A percentile compares a stretch with the other conserved stretches of the same genome.
phyloP scores from a whole-genome alignment of 2,888 invertebrate genomes.

The Isoperla grammatica region DNA sequence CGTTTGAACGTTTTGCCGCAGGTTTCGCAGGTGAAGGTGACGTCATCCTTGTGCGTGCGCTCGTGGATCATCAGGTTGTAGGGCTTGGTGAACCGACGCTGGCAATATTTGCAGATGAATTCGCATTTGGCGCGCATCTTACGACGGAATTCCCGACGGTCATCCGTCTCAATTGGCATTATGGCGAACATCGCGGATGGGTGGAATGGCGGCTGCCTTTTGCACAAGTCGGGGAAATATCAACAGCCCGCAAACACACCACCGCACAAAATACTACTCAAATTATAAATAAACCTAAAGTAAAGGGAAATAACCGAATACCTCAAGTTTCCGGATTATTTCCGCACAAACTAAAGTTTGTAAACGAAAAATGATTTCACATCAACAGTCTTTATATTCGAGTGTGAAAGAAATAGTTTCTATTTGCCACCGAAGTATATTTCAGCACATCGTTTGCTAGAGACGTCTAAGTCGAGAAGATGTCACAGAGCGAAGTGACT shows the following conservation, averaged over 20 bases:
- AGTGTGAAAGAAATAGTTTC: too few relatives aligned
- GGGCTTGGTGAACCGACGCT: conserved; percentile 94
- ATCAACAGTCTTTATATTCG: too few relatives aligned
- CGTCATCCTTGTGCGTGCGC: conserved; percentile 95
- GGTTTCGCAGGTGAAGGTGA: conserved; percentile 95
- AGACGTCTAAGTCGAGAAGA: too few relatives aligned
- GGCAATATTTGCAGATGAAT: conserved; percentile 97
- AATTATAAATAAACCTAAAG: too few relatives aligned
- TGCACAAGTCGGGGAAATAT: conserved; percentile 12
- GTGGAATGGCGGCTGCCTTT: conserved; percentile 22
- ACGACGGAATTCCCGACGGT: conserved; percentile 79
- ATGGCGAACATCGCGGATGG: conserved; percentile 76
- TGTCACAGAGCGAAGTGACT: neutral
- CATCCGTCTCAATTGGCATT: conserved; percentile 85
- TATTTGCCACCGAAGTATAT: too few relatives aligned
- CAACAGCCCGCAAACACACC: conserved; percentile 1
- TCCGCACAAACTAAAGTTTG: too few relatives aligned
- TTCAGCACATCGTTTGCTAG: too few relatives aligned
- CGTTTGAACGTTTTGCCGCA: conserved; percentile 97
- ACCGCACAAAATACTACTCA: neutral
- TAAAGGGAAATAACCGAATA: too few relatives aligned
- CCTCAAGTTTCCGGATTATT: too few relatives aligned
- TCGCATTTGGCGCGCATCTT: conserved; percentile 93
- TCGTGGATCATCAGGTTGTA: conserved; percentile 99
- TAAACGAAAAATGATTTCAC: too few relatives aligned